Evolutionary conservation across 2,113 vertebrate species (phyloP), one percentile per base, ranked within the genome.

Genomic region (Plotosus lineatus): DNA sequence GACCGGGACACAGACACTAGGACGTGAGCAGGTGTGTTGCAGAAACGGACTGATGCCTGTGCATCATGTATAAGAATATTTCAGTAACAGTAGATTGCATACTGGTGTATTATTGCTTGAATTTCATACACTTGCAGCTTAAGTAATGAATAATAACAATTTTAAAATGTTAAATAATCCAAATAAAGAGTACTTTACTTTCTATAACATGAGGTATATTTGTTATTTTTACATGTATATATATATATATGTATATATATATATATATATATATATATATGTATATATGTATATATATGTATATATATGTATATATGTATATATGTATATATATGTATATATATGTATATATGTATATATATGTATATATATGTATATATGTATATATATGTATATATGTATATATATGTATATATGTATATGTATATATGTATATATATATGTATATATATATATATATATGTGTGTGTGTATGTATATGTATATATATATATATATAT

Each of bases 1-100:
- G 0, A 81, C 88, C 31, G 92, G 89, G 10, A 94, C 94, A 0
- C 85, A 95, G 88, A 89, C 94, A 31, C 89, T 93, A 2, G 90
- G 87, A 3, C 89, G 83, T 84, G 94, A 93, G 44, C 93, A 94
- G 95, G 97, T 98, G 93, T 8, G 66, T 50, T 17, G 31, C 48
- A 0, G 79, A 58, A 51, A 19, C 10, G 4, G 36, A 4, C 38
- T 51, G 28, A 36, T 33, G 33, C 12, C 28, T 19, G 26, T 72
- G 1, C 8, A 73, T 51, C 8, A 51, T 51, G 1, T 51, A 6
- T 21, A 23, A 23, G 1, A 51, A 36, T 8, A 21, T 33, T 21
- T 8, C 8, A 50, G 26, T 31, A 50, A 50, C 19, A 8, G 14
- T 14, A 9, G 63, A n/a, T 6, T 44, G 65, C 21, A 44, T 68